Evolutionary conservation across 1,140 invertebrate species (phyloP).

Genomic region (Parasteatoda tepidariorum): DNA sequence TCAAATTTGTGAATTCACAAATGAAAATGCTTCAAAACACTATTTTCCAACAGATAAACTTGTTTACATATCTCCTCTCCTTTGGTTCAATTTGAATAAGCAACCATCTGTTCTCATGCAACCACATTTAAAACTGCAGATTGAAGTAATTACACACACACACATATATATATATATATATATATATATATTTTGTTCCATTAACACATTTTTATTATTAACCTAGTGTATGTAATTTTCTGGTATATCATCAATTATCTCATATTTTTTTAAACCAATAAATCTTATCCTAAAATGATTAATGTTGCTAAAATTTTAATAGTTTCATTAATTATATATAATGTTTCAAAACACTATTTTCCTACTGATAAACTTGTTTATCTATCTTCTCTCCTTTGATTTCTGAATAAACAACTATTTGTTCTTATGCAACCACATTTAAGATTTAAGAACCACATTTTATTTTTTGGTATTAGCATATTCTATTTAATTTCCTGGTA

Average conservation of each 20-base stretch:
- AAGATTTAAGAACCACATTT: too few species aligned
- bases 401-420: too few species aligned
- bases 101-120: constrained; percentile 39
- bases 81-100: constrained; percentile 57
- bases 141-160: constrained; percentile 45
- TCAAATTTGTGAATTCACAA: constrained; percentile 17
- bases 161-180: neutral
- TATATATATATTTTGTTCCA: neutral
- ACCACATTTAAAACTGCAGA: neutral
- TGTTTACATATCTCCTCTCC: constrained; percentile 32
- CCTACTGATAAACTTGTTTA: too few species aligned
- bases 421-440: too few species aligned
- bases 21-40: constrained; percentile 16
- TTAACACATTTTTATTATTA: neutral
- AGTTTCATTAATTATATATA: too few species aligned
- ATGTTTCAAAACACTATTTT: too few species aligned
- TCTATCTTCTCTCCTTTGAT: too few species aligned
- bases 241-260: neutral
- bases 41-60: constrained; percentile 27
- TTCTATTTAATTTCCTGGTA: too few species aligned
- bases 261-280: neutral
- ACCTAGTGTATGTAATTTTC: neutral
- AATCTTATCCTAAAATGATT: neutral
- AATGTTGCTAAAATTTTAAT: too few species aligned
- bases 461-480: too few species aligned